A percentile compares a stretch with the other conserved stretches of the same genome.
phyloP scores from a whole-genome alignment of 1,140 invertebrate genomes.

The Pseudomyrmex gracilis region DNA sequence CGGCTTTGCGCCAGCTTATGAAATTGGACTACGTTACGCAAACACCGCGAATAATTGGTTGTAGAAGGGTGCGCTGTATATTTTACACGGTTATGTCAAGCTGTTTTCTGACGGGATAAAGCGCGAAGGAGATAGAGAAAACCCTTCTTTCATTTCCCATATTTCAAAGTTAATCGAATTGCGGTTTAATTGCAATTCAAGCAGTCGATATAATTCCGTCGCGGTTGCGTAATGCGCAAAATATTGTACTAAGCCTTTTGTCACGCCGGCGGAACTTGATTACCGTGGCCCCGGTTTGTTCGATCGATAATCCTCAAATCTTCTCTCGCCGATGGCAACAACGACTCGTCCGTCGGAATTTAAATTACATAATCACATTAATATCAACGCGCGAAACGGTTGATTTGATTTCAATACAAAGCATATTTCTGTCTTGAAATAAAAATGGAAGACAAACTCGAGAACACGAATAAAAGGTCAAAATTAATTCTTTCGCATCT shows the following conservation, averaged over 20 bases:
- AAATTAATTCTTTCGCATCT: no score
- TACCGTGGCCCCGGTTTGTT: background rate
- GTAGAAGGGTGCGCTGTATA: background rate
- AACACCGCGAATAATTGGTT: constrained; percentile 1
- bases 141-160: background rate
- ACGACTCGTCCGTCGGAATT: background rate
- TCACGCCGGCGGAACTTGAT: constrained; percentile 4
- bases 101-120: background rate
- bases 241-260: background rate
- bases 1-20: background rate
- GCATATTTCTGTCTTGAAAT: background rate
- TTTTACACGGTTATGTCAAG: background rate
- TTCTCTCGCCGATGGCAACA: background rate
- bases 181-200: background rate
- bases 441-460: background rate
- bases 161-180: no score
- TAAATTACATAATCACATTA: constrained; percentile 9
- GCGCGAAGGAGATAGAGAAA: no score
- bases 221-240: constrained; percentile 10
- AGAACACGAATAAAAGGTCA: no score
- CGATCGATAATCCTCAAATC: constrained; percentile 32
- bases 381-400: background rate
- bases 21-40: constrained; percentile 15
- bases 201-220: constrained; percentile 6
- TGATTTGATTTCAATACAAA: background rate